These are phyloP conservation scores for Clinocottus analis DNA, from an alignment of 2,113 vertebrate species.

Conservation along the genomic window DNA sequence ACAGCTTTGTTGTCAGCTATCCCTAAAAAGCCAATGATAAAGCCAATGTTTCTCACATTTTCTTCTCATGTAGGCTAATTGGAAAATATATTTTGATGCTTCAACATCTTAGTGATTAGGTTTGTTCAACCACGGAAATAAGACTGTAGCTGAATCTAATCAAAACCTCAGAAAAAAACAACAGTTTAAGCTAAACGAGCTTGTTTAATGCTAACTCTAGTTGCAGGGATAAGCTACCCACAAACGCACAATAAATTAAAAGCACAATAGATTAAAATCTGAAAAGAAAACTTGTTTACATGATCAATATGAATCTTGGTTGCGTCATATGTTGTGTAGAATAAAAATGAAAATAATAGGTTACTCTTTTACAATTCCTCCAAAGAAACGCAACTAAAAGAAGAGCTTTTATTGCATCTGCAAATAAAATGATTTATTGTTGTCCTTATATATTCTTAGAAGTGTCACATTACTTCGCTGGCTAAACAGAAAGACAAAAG, in stretches of 20 bases:
- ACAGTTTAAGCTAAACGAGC: not conserved
- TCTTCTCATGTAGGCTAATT: not conserved
- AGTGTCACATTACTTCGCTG: conserved; percentile 4
- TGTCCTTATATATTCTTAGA: not conserved
- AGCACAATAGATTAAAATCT: not conserved
- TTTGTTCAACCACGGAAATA: not conserved
- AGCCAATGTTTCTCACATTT: not conserved
- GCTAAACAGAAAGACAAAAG: conserved; percentile 1
- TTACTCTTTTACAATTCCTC: not conserved
- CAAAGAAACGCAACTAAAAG: not conserved
- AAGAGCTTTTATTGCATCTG: not conserved
- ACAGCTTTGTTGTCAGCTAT: no score
- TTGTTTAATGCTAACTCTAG: not conserved
- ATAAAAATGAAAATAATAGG: not conserved
- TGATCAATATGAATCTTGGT: not conserved
- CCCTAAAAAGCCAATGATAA: not conserved
- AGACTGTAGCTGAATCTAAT: not conserved
- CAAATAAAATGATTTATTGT: not conserved
- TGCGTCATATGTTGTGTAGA: not conserved
- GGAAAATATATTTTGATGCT: not conserved
- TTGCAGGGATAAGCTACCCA: no score
- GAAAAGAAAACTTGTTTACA: not conserved
- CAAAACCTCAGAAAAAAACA: not conserved
- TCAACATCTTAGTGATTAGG: no score
- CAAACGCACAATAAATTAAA: not conserved